phyloP scores from a whole-genome alignment of 1,140 invertebrate genomes.

The Drosophila pectinifera region DNA sequence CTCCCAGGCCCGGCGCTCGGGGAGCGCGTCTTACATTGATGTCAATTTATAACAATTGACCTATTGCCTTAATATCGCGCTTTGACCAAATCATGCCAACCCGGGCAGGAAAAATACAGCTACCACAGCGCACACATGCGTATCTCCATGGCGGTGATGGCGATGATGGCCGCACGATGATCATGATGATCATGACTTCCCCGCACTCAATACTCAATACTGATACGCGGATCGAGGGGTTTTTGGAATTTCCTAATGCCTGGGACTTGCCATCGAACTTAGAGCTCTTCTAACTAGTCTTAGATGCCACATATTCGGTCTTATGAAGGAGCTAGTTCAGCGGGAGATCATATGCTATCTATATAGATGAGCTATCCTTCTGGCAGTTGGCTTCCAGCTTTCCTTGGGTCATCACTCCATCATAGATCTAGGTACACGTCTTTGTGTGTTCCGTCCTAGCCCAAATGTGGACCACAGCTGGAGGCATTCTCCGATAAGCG shows the following conservation, averaged over 20 bases:
- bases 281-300: conserved; percentile 3
- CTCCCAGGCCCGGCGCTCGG: conserved; percentile 31
- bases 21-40: conserved; percentile 79
- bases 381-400: too few species aligned
- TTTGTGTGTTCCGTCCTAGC: conserved; percentile 13
- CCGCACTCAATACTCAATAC: neutral
- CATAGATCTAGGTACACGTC: conserved; percentile 20
- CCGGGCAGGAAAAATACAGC: conserved; percentile 63
- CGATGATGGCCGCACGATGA: too few species aligned
- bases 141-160: neutral
- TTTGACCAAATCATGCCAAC: conserved; percentile 74
- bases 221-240: conserved; percentile 15
- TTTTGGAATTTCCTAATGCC: conserved; percentile 37
- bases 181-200: conserved; percentile 32
- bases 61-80: conserved; percentile 84
- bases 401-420: too few species aligned
- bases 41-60: conserved; percentile 84
- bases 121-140: conserved; percentile 24
- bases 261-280: conserved; percentile 12
- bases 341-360: neutral
- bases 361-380: too few species aligned
- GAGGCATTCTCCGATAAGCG: conserved; percentile 45
- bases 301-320: neutral
- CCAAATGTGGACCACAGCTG: conserved; percentile 32
- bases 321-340: neutral